Conservation (phyloP, 1,140 invertebrate genomes). For the Pseudachorutes palmiensis region DNA sequence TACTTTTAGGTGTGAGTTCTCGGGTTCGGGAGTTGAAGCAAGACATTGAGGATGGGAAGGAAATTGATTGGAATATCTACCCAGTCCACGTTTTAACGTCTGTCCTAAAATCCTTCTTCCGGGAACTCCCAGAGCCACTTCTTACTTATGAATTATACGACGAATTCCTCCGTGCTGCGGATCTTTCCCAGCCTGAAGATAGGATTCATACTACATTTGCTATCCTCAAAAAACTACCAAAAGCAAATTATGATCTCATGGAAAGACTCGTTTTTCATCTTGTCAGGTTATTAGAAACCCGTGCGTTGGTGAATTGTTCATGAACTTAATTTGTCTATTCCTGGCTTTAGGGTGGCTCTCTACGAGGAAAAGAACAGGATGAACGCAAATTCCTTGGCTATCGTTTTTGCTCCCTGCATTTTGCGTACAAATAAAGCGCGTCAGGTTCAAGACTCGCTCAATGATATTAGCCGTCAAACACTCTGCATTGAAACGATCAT, state of each 20-base stretch:
- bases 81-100: slow-evolving; percentile 82
- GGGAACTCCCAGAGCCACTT: slow-evolving; percentile 77
- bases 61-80: slow-evolving; percentile 59
- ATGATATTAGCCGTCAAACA: slow-evolving; percentile 65
- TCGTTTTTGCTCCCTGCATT: slow-evolving; percentile 91
- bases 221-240: slow-evolving; percentile 80
- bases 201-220: slow-evolving; percentile 72
- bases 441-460: slow-evolving; percentile 49
- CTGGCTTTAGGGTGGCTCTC: slow-evolving; percentile 56
- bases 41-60: slow-evolving; percentile 61
- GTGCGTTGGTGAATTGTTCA: neutral
- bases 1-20: slow-evolving; percentile 46
- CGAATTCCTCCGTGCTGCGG: slow-evolving; percentile 79
- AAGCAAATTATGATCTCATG: slow-evolving; percentile 80
- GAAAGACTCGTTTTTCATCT: slow-evolving; percentile 89
- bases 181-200: slow-evolving; percentile 71
- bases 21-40: slow-evolving; percentile 65
- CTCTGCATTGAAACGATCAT: slow-evolving; percentile 83
- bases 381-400: slow-evolving; percentile 80
- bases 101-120: slow-evolving; percentile 82
- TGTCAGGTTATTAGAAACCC: slow-evolving; percentile 50
- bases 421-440: slow-evolving; percentile 73
- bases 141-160: slow-evolving; percentile 90
- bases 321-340: neutral
- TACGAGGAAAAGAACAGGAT: slow-evolving; percentile 85